phyloP scores from a whole-genome alignment of 2,797 vertebrate genomes.

The Hydrolagus colliei region DNA sequence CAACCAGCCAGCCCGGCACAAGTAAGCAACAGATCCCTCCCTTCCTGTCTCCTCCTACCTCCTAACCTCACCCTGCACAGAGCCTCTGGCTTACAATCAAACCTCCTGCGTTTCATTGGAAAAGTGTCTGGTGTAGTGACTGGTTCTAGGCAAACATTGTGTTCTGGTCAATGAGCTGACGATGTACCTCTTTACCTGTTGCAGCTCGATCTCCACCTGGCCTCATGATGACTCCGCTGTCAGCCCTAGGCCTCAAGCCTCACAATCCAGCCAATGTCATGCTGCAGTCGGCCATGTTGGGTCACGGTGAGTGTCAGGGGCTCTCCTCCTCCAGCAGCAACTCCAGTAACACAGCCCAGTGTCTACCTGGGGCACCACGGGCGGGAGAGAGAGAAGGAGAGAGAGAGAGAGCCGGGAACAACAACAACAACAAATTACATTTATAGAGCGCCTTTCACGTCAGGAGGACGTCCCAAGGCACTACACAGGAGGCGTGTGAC shows the following conservation, averaged over 20 bases:
- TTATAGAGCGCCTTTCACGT: too few relatives aligned
- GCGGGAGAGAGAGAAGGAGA: neutral
- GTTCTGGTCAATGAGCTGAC: neutral
- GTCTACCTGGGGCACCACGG: too few relatives aligned
- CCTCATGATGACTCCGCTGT: conserved; percentile 87
- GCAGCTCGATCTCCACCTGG: conserved; percentile 88
- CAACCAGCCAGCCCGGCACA: conserved; percentile 65
- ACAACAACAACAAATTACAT: too few relatives aligned
- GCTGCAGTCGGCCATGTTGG: conserved; percentile 51
- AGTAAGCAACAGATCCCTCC: conserved; percentile 79
- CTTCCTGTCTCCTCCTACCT: conserved; percentile 62
- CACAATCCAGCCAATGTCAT: conserved; percentile 88
- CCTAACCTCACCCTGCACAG: conserved; percentile 70
- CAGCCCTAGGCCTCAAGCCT: conserved; percentile 86
- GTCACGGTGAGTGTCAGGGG: neutral
- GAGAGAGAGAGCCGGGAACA: neutral
- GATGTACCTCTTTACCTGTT: neutral
- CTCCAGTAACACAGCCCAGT: too few relatives aligned
- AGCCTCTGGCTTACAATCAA: conserved; percentile 73
- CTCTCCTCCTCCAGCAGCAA: neutral
- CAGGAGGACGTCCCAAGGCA: too few relatives aligned
- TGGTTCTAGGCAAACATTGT: too few relatives aligned
- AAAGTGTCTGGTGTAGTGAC: conserved; percentile 55
- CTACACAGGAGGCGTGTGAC: too few relatives aligned
- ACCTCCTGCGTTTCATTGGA: conserved; percentile 50